Evolutionary conservation across 2,888 invertebrate genomes (phyloP), one percentile per base, ranked within the genome.

Genomic region (Sabatieria punctata): DNA sequence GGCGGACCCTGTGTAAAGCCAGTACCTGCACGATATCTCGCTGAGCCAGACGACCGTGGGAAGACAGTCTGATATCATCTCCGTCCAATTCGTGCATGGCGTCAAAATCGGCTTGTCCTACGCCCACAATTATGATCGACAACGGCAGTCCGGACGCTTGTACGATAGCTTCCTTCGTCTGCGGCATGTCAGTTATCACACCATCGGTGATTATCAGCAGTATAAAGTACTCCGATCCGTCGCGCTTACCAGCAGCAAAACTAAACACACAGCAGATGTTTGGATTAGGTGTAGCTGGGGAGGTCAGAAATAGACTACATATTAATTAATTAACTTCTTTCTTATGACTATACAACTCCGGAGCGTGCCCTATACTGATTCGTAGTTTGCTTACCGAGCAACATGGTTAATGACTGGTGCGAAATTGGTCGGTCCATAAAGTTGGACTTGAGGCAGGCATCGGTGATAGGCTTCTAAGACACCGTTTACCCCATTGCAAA

Each of bases 161-260:
- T 8, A 59, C 54, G 25, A 58, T 56, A 18, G 58, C 70, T 57
- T 67, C 61, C 50, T 66, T 67, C 1, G 71, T 71, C 49, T 68
- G 65, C 4, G 64, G 64, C 69, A 76, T 73, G 57, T 76, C 76
- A 6, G 73, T 73, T 46, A 76, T 76, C 44, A 75, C 71, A 2
- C 75, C 76, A 60, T 76, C 75, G 1, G 76, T 76, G 35, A 76
- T 67, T 42, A 76, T 75, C 38, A 76, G 67, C 42, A 76, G 65
- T 38, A 76, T 73, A 62, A 74, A 74, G 58, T 76, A 76, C 52
- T 71, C 65, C 42, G 68, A 65, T 4, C 74, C 74, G 59, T 71
- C 70, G 48, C 60, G 58, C 51, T 66, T 65, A 18, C 66, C 58
- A 24, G 63, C 50, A 2, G 74, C 74, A 65, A 73, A 73, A 49